Conservation (phyloP, 2,113 vertebrate species). For the Pseudonaja textilis region DNA sequence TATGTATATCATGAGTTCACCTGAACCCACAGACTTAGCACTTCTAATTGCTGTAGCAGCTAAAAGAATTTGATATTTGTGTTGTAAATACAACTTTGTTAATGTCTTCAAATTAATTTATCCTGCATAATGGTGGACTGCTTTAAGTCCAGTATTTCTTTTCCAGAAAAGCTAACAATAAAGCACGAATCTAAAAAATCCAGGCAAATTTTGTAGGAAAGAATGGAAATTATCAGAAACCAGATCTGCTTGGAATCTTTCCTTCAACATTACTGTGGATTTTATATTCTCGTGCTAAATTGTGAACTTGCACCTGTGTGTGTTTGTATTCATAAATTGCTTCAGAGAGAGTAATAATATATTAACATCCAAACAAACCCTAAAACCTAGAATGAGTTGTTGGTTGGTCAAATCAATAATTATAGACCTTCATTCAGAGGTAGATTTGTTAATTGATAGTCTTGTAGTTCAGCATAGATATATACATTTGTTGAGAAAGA, state of each 20-base stretch:
- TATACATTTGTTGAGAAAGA: slow-evolving; percentile 7
- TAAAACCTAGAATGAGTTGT: not conserved
- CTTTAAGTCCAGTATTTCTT: not conserved
- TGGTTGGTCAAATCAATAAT: slow-evolving; percentile 30
- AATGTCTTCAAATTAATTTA: not conserved
- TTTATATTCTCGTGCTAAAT: not conserved
- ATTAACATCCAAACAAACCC: not conserved
- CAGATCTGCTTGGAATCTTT: not conserved
- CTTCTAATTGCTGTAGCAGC: not conserved
- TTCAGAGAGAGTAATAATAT: not conserved
- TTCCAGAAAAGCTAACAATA: not conserved
- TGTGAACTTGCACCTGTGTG: not conserved
- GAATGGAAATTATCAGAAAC: not conserved
- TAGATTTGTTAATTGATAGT: slow-evolving; percentile 38
- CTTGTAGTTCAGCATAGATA: slow-evolving; percentile 25
- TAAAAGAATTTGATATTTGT: not conserved
- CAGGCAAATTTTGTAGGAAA: not conserved
- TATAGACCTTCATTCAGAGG: slow-evolving; percentile 18
- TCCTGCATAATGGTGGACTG: not conserved
- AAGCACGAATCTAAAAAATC: not conserved
- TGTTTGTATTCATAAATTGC: not conserved
- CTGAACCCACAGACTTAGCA: not conserved
- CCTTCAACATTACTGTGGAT: not conserved
- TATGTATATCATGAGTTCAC: not conserved
- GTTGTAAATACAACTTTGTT: slow-evolving; percentile 31